These are phyloP conservation scores for Drosophila serrata DNA, from an alignment of 1,140 invertebrate species.

Conservation along the genomic window DNA sequence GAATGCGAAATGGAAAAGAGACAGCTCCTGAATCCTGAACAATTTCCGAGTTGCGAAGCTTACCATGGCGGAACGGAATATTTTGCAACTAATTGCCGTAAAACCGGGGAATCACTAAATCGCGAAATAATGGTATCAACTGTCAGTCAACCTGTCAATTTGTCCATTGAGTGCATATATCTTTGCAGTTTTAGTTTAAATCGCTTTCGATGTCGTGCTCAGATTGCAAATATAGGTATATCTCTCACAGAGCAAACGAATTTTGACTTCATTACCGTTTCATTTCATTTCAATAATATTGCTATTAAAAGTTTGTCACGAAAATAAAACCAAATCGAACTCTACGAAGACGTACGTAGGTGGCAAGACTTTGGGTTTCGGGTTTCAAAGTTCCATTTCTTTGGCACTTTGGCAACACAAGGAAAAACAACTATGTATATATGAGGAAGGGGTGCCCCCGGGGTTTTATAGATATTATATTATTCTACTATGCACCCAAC, in stretches of 20 bases:
- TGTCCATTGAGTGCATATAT: conserved; percentile 2
- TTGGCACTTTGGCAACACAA: conserved; percentile 53
- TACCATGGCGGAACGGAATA: conserved; percentile 54
- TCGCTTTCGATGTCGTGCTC: conserved; percentile 64
- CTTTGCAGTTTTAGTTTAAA: conserved; percentile 24
- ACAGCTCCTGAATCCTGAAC: background rate
- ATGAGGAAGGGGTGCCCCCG: conserved; percentile 12
- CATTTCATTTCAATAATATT: conserved; percentile 83
- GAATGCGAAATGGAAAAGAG: background rate
- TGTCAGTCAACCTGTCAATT: conserved; percentile 38
- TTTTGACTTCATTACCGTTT: conserved; percentile 77
- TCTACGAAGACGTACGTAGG: conserved; percentile 15
- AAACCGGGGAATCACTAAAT: conserved; percentile 5
- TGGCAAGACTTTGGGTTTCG: conserved; percentile 42
- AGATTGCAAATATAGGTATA: conserved; percentile 27
- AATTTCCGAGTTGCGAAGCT: conserved; percentile 6
- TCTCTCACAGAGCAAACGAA: conserved; percentile 53
- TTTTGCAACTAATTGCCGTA: conserved; percentile 32
- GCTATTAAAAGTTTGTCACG: conserved; percentile 85
- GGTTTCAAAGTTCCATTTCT: conserved; percentile 63
- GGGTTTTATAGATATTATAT: conserved; percentile 71
- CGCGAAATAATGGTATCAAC: conserved; percentile 16
- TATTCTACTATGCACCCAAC: conserved; percentile 39
- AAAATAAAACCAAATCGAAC: conserved; percentile 73
- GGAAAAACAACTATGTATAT: conserved; percentile 35